Base-by-base conservation (phyloP, 1,140 invertebrate genomes). In the Leucophenga varia region DNA sequence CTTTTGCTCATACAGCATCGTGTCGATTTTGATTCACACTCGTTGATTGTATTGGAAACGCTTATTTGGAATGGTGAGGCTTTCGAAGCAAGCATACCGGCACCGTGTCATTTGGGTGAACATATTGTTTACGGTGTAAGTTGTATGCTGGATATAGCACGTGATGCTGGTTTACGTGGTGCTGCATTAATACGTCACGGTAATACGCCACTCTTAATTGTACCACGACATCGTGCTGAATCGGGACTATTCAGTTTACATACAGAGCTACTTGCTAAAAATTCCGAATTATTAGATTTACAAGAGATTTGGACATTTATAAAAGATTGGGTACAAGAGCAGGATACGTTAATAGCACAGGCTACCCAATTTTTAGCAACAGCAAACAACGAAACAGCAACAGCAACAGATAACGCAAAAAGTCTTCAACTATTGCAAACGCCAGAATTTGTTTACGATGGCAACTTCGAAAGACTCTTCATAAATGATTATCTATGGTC, bases 1-100 rank as follows among this genome's bases (percentile, higher is more conserved):
- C 50, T 80, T 37, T 47, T 82, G 16, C 51, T 82, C n/a, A 75
- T 78, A 28, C 78, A 81, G 61, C 76, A 79, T 47, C 56, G 57
- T 3, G 55, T 81, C 0, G 50, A 70, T 28, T 76, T 78, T 43
- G 58, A 56, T 18, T 68, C 67, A 0, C 79, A 80, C 43, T 57
- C 63, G 3, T 51, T 77, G 6, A 52, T 65, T 10, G 59, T 72
- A 5, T 38, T 80, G n/a, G 79, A 81, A 49, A 60, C 77, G 19
- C 61, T 82, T 0, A 64, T 77, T 2, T 80, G 78, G 71, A 75
- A 79, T 48, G 78, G 77, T 2, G 60, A 72, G 25, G 64, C 72
- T 2, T 81, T 81, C 49, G 67, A 75, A 39, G 55, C 74, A 19
- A 76, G 78, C 18, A 55, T 78, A 42, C 76, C 78, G 21, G 54